Percentiles rank a stretch among this genome's conserved stretches.
These are phyloP conservation scores for Uromys caudimaculatus DNA, from an alignment of 2,797 vertebrate genomes.

Conservation along the genomic window DNA sequence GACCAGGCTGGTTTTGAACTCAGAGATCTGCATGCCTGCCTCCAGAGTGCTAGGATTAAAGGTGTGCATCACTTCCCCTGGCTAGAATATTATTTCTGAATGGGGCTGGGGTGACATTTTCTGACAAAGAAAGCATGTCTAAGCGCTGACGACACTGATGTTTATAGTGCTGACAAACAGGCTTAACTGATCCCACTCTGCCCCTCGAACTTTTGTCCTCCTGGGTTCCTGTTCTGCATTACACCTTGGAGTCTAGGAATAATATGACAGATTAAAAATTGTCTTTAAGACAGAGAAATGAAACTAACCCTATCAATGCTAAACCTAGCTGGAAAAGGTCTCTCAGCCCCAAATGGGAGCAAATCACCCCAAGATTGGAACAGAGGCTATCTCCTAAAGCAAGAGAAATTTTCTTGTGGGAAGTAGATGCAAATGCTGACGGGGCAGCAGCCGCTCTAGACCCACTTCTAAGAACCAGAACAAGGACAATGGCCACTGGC, in stretches of 20 bases:
- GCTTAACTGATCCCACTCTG: background rate
- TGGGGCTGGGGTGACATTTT: background rate
- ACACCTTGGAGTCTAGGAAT: background rate
- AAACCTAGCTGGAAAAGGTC: background rate
- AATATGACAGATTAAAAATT: background rate
- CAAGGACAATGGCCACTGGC: background rate
- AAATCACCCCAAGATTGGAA: background rate
- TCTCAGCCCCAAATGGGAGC: background rate
- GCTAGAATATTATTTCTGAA: background rate
- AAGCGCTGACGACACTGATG: background rate
- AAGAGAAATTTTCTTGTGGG: background rate
- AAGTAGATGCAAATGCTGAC: background rate
- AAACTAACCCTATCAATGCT: background rate
- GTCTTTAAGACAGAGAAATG: background rate
- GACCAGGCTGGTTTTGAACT: background rate
- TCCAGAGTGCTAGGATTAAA: background rate
- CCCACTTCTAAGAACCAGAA: background rate
- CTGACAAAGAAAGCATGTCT: conserved; percentile 23
- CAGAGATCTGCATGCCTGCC: background rate
- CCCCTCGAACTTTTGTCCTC: background rate
- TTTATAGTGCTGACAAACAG: background rate
- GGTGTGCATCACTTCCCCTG: background rate
- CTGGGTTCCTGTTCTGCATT: background rate
- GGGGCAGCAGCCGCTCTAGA: background rate
- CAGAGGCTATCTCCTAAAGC: background rate